Base-by-base conservation (phyloP, 2,888 invertebrate species). In the Drosophila neutralis region DNA sequence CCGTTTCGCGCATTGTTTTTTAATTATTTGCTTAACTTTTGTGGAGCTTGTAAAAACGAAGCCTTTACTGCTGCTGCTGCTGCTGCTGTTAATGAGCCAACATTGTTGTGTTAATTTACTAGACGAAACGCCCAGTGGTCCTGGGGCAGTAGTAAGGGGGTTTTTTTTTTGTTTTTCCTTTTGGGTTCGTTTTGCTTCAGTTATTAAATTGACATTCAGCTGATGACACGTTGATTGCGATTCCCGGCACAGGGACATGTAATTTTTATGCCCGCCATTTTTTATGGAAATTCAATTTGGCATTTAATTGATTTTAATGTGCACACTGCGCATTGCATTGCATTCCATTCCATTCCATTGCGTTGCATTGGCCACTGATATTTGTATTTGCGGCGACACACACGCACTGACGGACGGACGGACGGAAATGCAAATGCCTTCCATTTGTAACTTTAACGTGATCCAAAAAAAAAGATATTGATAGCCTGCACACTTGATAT, bases 91-190 rank as follows among this genome's bases (percentile, higher is more conserved):
- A 92, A 91, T 92, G 91, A 90, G 90, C 79, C 86, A 91, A 86
- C 89, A 91, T 92, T 92, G 92, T 91, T 90, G 91, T 92, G 91
- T 89, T 91, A 91, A 91, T 92, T 91, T 87, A 89, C 80, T 80
- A 72, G 71, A 61, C 59, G 33, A 59, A 27, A 56, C 69, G 59
- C 67, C 75, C 78, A 69, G 69, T 74, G 74, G 65, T 75, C 65
- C 72, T 71, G 70, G 76, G 60, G 65, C 67, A 56, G 69, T 71
- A 73, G 33, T 33, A 33, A 11, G 61, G 66, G 8, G 18, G 10
- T 6, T 27, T 15, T 18, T 21, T 21, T 53, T 52, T 57, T 60
- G 2, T 27, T n/a, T n/a, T n/a, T 57, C n/a, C 35, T 62, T 42
- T 27, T 21, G 29, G n/a, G 3, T 51, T 21, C 42, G 18, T 52